Percentiles rank a stretch among this genome's conserved stretches.
phyloP scores from a whole-genome alignment of 2,888 invertebrate genomes.

The Nemoura dubitans region DNA sequence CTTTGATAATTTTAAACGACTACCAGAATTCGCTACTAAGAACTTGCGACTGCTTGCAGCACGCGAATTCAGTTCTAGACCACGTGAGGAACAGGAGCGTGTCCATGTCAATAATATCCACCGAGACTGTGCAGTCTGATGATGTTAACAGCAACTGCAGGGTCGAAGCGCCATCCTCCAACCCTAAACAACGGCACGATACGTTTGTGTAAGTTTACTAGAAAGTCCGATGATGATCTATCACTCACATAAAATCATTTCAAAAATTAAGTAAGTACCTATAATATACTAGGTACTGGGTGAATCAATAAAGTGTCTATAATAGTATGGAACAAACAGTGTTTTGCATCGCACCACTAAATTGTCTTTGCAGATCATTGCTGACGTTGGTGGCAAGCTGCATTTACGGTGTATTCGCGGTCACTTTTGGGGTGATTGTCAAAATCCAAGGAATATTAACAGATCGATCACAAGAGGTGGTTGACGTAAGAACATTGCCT shows the following conservation, averaged over 20 bases:
- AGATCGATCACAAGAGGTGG: neutral
- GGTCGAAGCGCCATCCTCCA: neutral
- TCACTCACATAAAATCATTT: too few relatives aligned
- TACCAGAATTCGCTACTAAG: too few relatives aligned
- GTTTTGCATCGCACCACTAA: too few relatives aligned
- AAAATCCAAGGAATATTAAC: conserved; percentile 15
- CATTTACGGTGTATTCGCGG: conserved; percentile 32
- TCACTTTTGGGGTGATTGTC: conserved; percentile 20
- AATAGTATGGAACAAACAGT: too few relatives aligned
- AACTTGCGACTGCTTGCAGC: neutral
- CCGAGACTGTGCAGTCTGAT: neutral
- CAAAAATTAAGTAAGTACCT: too few relatives aligned
- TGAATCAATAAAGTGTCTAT: too few relatives aligned
- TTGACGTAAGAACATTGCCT: neutral
- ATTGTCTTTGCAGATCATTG: conserved; percentile 21
- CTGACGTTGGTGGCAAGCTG: conserved; percentile 27
- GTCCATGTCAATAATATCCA: neutral
- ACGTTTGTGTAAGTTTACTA: neutral
- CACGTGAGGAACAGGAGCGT: neutral
- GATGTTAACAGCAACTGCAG: neutral
- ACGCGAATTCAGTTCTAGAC: neutral
- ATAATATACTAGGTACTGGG: too few relatives aligned
- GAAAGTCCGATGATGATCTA: too few relatives aligned
- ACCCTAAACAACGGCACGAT: neutral
- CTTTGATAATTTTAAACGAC: too few relatives aligned